Percentiles rank a stretch among this genome's conserved stretches.
These are phyloP conservation scores for Heliopora coerulea DNA, from an alignment of 92 coral and sea anemone species.

Conservation along the genomic window DNA sequence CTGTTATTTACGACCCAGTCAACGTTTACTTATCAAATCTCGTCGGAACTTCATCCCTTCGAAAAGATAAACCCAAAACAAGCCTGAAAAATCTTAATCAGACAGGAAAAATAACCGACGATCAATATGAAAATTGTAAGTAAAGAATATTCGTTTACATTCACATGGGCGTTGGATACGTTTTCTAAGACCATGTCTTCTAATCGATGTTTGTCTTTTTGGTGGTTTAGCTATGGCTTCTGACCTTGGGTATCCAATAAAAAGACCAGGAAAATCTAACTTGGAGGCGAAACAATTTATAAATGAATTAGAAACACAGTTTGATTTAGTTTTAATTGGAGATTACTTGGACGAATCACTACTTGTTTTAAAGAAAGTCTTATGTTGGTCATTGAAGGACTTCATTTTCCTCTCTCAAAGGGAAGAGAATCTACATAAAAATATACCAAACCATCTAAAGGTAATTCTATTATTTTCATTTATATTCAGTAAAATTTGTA, in stretches of 20 bases:
- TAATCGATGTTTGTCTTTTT: not conserved
- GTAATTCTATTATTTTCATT: not conserved
- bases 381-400: constrained; percentile 90
- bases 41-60: not conserved
- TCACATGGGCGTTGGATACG: not conserved
- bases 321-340: constrained; percentile 73
- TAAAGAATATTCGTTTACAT: not conserved
- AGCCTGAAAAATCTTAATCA: constrained; percentile 7
- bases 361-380: constrained; percentile 65
- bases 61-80: constrained; percentile 9
- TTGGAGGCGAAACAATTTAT: constrained; percentile 55
- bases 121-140: constrained; percentile 17
- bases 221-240: constrained; percentile 65
- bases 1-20: constrained; percentile 76
- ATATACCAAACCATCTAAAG: not conserved
- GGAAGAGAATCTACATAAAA: not conserved
- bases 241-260: constrained; percentile 75
- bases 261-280: constrained; percentile 50
- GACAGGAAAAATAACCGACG: not conserved
- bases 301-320: constrained; percentile 57
- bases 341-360: constrained; percentile 90
- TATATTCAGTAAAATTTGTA: too few relatives aligned
- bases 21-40: constrained; percentile 1
- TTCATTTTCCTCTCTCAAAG: constrained; percentile 52
- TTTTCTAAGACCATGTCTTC: not conserved